Evolutionary conservation across 2,888 invertebrate genomes (phyloP), one percentile per base, ranked within the genome.

Genomic region (Drepanosiphum platanoidis): DNA sequence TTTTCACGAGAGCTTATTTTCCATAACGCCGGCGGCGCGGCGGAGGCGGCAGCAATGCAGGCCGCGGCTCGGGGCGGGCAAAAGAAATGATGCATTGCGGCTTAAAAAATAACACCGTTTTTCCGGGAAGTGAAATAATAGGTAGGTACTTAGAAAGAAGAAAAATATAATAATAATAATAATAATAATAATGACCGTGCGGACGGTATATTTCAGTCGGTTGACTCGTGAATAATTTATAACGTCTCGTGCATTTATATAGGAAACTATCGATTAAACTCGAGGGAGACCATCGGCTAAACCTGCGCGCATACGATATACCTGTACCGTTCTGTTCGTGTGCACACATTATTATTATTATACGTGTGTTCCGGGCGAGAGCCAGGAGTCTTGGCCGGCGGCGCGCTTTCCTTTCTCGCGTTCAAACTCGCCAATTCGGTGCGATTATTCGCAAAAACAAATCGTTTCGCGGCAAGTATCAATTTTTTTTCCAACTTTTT

Each of bases 71-170:
- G 61, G 61, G 61, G 61, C 61, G n/a, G 52, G 46, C 4, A 52
- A 52, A 52, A 42, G 13, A 52, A 52, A 52, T 70, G 70, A 70
- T 70, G 70, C 70, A 39, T 36, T 70, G 70, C 70, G 70, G 39
- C 27, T 70, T 27, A 27, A 36, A 70, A 42, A 42, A 42, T 42
- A 72, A 72, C 42, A 72, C 30, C 1, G 27, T 72, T 72, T 42
- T 72, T 42, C n/a, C 39, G 71, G 42, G 42, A 72, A 72, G 42
- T 13, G 30, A 72, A 72, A 72, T 72, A 72, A 72, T 72, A 72
- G 71, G 42, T 42, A 42, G 71, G 71, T 72, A 72, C 42, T 72
- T 72, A 42, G 42, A 71, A 42, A 8, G 15, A 18, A 42, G 42
- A 13, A 30, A n/a, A 70, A 70, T 32, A 70, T 9, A 68, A 68